Evolutionary conservation across 2,888 invertebrate species (phyloP).

Genomic region (Philhelius pedissequus): DNA sequence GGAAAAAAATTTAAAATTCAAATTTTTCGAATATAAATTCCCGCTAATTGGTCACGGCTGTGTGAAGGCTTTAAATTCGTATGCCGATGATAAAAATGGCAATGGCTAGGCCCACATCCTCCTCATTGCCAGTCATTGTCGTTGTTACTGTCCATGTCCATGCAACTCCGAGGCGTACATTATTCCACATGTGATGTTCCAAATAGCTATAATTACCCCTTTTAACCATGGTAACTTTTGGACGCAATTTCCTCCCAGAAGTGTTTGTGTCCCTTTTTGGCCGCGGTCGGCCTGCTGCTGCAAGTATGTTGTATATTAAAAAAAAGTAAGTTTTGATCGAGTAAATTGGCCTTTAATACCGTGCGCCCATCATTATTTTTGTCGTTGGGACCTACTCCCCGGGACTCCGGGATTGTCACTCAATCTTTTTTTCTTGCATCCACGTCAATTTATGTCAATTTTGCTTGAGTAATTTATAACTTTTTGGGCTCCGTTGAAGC

Average conservation of each 20-base stretch:
- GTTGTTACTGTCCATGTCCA: neutral
- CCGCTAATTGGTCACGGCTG: constrained; percentile 62
- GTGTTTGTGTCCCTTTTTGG: constrained; percentile 12
- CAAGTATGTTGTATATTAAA: neutral
- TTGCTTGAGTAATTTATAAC: constrained; percentile 67
- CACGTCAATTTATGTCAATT: constrained; percentile 68
- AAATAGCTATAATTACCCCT: constrained; percentile 64
- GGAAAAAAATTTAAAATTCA: constrained; percentile 57
- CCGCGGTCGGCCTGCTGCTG: neutral
- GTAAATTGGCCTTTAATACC: constrained; percentile 64
- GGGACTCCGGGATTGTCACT: constrained; percentile 58
- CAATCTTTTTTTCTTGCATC: constrained; percentile 60
- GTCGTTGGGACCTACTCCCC: neutral
- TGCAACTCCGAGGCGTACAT: constrained; percentile 10
- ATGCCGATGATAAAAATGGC: neutral
- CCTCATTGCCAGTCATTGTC: neutral
- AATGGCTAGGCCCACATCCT: constrained; percentile 7
- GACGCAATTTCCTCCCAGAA: constrained; percentile 35
- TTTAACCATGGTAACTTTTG: constrained; percentile 58
- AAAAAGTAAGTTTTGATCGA: constrained; percentile 42
- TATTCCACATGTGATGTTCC: constrained; percentile 60
- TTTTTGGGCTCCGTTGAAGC: constrained; percentile 52
- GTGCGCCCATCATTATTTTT: constrained; percentile 55
- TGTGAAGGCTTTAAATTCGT: constrained; percentile 26
- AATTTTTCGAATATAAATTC: constrained; percentile 66